Evolutionary conservation across 2,888 invertebrate species (phyloP), one percentile per base, ranked within the genome.

Genomic region (Carcina quercana): DNA sequence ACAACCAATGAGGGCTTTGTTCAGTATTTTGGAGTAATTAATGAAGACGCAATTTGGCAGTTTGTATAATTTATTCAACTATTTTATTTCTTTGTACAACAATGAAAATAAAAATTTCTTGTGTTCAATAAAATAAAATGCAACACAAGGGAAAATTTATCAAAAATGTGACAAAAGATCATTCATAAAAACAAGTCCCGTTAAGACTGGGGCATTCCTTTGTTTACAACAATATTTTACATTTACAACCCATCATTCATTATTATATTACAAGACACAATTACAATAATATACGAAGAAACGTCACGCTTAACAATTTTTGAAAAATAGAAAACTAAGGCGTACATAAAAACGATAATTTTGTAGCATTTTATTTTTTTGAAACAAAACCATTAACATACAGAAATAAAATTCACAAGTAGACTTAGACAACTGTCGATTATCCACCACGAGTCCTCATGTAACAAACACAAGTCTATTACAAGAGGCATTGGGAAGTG

Each of bases 61-160:
- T 79, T 73, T 75, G 75, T 79, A 75, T 76, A 74, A 74, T 75
- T 72, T 71, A 71, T 72, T 74, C 71, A 66, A 70, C 66, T 76
- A 69, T 68, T 73, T 72, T 70, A 70, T 73, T 68, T 64, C 45
- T 76, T 76, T 78, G 71, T 78, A 75, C 74, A 78, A 66, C 58
- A 56, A 64, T 59, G 61, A 64, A 56, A 55, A 65, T 64, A 64
- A 62, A 69, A 70, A 67, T 59, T 59, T 59, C 59, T 66, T 52
- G 62, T 65, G 69, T 78, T 71, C 72, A 75, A 72, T 63, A 71
- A 71, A 80, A 78, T 74, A 80, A 79, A 79, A 74, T 76, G 76
- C 73, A 75, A 72, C 63, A 63, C 53, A 69, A 64, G 47, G 43
- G 47, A 56, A 66, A 61, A 65, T 34, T 54, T 60, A 57, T 68